Conservation (phyloP, 2,888 invertebrate genomes). For the Pinctada fucata region DNA sequence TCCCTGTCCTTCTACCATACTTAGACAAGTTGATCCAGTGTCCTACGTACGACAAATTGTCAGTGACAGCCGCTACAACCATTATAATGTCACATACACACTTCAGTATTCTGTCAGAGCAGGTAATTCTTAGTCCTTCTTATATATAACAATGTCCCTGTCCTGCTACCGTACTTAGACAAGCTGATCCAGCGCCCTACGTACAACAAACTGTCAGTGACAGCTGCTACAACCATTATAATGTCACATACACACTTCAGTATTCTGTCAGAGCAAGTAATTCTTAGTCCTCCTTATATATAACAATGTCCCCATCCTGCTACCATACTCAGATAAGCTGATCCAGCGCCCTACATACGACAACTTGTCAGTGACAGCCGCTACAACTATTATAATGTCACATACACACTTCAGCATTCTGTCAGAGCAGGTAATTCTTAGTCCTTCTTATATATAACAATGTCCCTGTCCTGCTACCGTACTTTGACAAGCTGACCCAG, state of each 20-base stretch:
- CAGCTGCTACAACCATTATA: constrained; percentile 57
- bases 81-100: constrained; percentile 59
- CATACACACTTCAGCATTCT: constrained; percentile 57
- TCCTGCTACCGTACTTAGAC: constrained; percentile 59
- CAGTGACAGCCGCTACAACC: constrained; percentile 58
- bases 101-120: constrained; percentile 53
- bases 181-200: constrained; percentile 55
- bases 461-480: constrained; percentile 54
- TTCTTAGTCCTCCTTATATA: background rate
- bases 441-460: constrained; percentile 12
- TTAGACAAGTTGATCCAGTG: constrained; percentile 58
- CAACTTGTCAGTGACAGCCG: constrained; percentile 60
- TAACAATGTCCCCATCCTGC: constrained; percentile 49
- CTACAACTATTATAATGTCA: constrained; percentile 58
- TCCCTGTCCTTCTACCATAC: constrained; percentile 56
- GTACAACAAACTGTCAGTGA: constrained; percentile 62
- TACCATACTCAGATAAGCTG: constrained; percentile 57
- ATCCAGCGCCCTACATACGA: constrained; percentile 59
- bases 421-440: constrained; percentile 54
- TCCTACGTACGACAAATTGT: constrained; percentile 59
- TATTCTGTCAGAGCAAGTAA: constrained; percentile 59
- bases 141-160: constrained; percentile 35
- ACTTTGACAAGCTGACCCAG: constrained; percentile 56
- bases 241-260: constrained; percentile 58
- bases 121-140: constrained; percentile 47